Evolutionary conservation across 2,113 vertebrate species (phyloP).

Genomic region (Ceyx cyanopectus): DNA sequence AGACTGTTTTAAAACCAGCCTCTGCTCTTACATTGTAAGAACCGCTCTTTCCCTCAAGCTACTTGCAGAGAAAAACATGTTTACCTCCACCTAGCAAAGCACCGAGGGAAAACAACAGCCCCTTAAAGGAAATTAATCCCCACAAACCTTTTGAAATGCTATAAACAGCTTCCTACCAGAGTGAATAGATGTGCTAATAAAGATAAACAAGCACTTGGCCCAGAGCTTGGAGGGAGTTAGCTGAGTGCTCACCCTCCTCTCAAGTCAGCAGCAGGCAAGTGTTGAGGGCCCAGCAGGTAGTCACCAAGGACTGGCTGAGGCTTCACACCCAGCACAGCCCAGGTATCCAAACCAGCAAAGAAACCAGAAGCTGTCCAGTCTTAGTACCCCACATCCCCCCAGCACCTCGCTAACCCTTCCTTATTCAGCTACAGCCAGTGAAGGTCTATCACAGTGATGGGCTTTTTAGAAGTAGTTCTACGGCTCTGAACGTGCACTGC

Average conservation of each 20-base stretch:
- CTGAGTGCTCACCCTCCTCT: neutral
- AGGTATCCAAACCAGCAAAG: neutral
- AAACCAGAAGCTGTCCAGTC: neutral
- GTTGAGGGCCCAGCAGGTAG: accelerated
- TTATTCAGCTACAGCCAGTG: neutral
- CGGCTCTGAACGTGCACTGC: neutral
- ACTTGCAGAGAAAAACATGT: constrained; percentile 49
- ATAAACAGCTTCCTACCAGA: neutral
- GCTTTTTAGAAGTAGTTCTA: neutral
- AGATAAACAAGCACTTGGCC: constrained; percentile 10
- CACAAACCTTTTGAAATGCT: neutral
- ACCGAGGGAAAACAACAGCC: constrained; percentile 16
- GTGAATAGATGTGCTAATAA: neutral
- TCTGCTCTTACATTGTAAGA: neutral
- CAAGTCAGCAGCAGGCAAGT: accelerated
- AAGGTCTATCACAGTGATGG: neutral
- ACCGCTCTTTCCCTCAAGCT: constrained; percentile 30
- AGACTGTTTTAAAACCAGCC: neutral
- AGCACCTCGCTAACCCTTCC: accelerated
- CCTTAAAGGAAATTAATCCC: constrained; percentile 48
- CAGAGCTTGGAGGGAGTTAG: neutral
- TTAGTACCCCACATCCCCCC: accelerated
- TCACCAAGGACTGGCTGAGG: neutral
- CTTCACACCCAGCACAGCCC: neutral
- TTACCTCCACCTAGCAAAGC: constrained; percentile 55